Conservation (phyloP, 23 tunicate genomes). For the Ciona savignyi region DNA sequence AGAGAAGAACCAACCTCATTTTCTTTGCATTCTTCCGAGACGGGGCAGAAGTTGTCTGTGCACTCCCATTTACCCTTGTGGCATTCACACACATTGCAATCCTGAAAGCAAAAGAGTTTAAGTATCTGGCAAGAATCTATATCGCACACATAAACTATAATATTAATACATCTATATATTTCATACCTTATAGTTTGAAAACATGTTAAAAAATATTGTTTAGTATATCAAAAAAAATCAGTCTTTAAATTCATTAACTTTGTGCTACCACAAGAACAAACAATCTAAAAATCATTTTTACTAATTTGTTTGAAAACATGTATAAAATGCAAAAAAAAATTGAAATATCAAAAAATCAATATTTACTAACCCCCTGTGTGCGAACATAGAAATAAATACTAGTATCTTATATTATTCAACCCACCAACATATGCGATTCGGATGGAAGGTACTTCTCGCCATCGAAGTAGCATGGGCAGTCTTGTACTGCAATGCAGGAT, state of each 20-base stretch:
- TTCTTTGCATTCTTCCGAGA: constrained; percentile 59
- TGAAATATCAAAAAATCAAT: too few species aligned
- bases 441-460: constrained; percentile 76
- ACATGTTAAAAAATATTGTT: too few species aligned
- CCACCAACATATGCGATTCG: constrained; percentile 89
- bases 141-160: background rate
- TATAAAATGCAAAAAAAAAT: too few species aligned
- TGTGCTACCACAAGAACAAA: too few species aligned
- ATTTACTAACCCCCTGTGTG: too few species aligned
- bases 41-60: constrained; percentile 95
- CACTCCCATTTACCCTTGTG: constrained; percentile 97
- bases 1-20: constrained; percentile 44
- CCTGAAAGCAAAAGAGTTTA: constrained; percentile 29
- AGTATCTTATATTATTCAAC: too few species aligned
- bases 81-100: constrained; percentile 99
- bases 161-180: too few species aligned
- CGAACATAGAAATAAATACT: background rate
- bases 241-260: too few species aligned
- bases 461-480: constrained; percentile 94
- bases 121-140: background rate
- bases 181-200: too few species aligned
- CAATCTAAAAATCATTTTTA: too few species aligned
- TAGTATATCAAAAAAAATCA: too few species aligned
- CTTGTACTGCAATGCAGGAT: constrained; percentile 49
- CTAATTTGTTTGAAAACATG: too few species aligned